Evolutionary conservation across 2,797 vertebrate genomes (phyloP).

Genomic region (Catostomus latipinnis): DNA sequence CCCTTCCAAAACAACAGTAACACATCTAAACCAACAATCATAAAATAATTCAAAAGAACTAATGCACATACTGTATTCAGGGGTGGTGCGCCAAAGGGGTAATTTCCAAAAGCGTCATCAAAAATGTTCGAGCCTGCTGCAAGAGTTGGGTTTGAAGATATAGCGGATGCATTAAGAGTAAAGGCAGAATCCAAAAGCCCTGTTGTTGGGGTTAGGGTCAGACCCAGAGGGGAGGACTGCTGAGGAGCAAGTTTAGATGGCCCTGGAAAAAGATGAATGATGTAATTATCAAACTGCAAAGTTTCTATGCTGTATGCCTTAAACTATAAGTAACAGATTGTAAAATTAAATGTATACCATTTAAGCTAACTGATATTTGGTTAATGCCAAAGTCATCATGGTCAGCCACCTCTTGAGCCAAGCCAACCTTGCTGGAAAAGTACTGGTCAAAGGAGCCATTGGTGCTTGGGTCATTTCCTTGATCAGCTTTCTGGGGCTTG

Average conservation of each 20-base stretch:
- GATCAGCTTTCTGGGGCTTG: conserved; percentile 84
- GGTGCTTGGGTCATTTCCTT: conserved; percentile 61
- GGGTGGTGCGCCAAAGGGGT: conserved; percentile 72
- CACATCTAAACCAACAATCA: not conserved
- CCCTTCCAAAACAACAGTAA: not conserved
- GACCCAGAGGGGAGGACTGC: conserved; percentile 59
- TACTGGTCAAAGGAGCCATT: conserved; percentile 82
- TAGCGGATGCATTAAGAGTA: conserved; percentile 55
- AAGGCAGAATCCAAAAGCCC: conserved; percentile 70
- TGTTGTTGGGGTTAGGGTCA: conserved; percentile 26
- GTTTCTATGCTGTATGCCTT: not conserved
- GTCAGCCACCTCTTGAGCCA: conserved; percentile 79
- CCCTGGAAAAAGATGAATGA: conserved; percentile 67
- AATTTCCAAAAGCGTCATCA: conserved; percentile 82
- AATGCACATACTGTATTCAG: conserved; percentile 73
- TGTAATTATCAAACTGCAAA: not conserved
- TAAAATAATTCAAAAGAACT: too few species aligned
- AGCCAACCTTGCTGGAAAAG: conserved; percentile 81
- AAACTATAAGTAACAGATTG: not conserved
- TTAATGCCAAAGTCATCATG: conserved; percentile 81
- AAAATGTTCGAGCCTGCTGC: conserved; percentile 71
- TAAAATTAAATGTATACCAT: conserved; percentile 64
- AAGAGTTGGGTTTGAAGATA: conserved; percentile 50
- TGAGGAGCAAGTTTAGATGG: conserved; percentile 69
- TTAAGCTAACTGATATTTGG: conserved; percentile 73